Base-by-base conservation (phyloP, 2,797 vertebrate genomes). In the Cichlasoma orientale region DNA sequence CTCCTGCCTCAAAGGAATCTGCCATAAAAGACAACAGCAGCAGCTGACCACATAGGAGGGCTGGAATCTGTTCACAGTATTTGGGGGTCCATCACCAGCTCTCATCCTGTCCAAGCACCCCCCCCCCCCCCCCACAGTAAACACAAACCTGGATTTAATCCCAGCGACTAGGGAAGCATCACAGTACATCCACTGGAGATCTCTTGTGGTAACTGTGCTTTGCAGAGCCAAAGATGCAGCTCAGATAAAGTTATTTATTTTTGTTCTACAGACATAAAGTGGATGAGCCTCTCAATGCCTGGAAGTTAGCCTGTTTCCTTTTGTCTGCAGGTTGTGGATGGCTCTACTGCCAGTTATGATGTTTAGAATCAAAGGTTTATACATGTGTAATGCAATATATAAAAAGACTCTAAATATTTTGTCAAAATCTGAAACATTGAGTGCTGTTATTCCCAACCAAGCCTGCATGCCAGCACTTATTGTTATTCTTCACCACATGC, bases 1-100 rank as follows among this genome's bases (percentile, higher is more conserved):
- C 85, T 85, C 73, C 83, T 83, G 84, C 90, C 90, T 92, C 85
- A 88, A 89, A 90, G 91, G 87, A 90, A 78, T 83, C 47, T 47
- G 82, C 81, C 80, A 79, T 84, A 19, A 87, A 88, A 88, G 77
- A 83, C 72, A 55, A 33, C 55, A 61, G 80, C 79, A 19, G 54
- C 79, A 80, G 80, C 87, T 56, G 59, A 66, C 73, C 71, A 29
- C 85, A 75, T n/a, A 57, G 75, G 57, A 74, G 58, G 73, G 13
- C 82, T 90, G 86, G 78, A 84, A 85, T 87, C 79, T 74, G 63
- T 81, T 88, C 83, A 78, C 50, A 61, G 68, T 78, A 70, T 75
- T 85, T 57, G 72, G 75, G 80, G 82, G 86, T 80, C 80, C 72
- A 8, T 80, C 74, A 84, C 71, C 50, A 76, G 56, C 80, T n/a